Evolutionary conservation across 2,113 vertebrate species (phyloP).

Genomic region (Myotis davidii): DNA sequence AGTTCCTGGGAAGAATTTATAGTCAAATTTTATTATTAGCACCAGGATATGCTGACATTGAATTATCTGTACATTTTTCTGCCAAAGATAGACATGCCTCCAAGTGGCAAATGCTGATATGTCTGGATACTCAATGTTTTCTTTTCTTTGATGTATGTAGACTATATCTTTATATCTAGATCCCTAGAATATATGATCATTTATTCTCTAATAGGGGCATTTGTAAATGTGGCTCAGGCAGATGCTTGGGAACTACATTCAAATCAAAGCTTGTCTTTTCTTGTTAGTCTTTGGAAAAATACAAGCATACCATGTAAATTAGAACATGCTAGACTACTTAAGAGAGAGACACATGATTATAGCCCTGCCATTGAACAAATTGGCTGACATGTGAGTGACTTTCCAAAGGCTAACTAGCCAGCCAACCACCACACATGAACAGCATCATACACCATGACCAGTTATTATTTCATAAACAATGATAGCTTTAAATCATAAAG

Average conservation of each 20-base stretch:
- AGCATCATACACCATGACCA: background rate
- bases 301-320: background rate
- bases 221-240: background rate
- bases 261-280: background rate
- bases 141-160: constrained; percentile 48
- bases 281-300: background rate
- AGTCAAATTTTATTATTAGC: background rate
- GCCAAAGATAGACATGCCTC: constrained; percentile 50
- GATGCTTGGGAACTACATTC: background rate
- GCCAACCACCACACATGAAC: background rate
- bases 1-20: background rate
- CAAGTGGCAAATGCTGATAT: constrained; percentile 25
- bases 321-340: background rate
- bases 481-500: background rate
- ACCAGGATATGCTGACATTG: constrained; percentile 11
- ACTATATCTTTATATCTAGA: constrained; percentile 31
- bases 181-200: background rate
- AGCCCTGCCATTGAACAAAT: background rate
- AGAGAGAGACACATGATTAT: background rate
- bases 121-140: constrained; percentile 49
- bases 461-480: background rate
- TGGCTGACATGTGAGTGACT: background rate
- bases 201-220: background rate
- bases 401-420: background rate
- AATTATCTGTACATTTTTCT: constrained; percentile 41